Base-by-base conservation (phyloP, 2,797 vertebrate genomes). In the Amazona finschi region DNA sequence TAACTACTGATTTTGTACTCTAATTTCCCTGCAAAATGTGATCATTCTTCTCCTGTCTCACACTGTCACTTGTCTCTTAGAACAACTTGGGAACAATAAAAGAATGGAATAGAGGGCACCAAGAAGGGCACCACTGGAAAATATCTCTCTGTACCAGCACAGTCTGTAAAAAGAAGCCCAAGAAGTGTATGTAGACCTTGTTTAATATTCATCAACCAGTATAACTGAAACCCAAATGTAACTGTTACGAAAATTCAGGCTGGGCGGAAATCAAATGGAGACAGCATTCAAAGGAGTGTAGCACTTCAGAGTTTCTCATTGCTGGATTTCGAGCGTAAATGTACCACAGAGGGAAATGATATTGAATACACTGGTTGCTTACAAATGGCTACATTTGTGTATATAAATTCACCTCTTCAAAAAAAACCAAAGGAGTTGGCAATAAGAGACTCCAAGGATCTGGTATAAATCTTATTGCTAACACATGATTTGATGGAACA, bases 1-100 rank as follows among this genome's bases (percentile, higher is more conserved):
- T 91, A 78, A 76, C 92, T 79, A 89, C 75, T 90, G 85, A 92
- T 95, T 93, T 95, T 91, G 33, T 94, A 81, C 62, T 91, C 85
- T 74, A 60, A 93, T 93, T 91, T 92, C 36, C 12, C 38, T 87
- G 85, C 20, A 83, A 95, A 94, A 87, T 81, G 46, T 85, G 83
- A 90, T 80, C 27, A 38, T 94, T 92, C 80, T 87, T 39, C 36
- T 77, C 73, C 76, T 25, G 76, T 85, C 78, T 94, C 1, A 2
- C 30, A n/a, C 66, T n/a, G 44, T 79, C 85, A 86, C 47, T 95
- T 64, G 50, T 70, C 79, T 94, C 76, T 90, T 57, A 82, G 64
- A 88, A 73, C 73, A 94, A 93, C 62, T 67, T 84, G 64, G 33
- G 55, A 92, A 90, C 72, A 90, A 94, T 61, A 65, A 86, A 87